Percentiles rank a stretch among this genome's conserved stretches.
Conservation (phyloP, 2,113 vertebrate genomes). For the Cricetomys ansorgei region DNA sequence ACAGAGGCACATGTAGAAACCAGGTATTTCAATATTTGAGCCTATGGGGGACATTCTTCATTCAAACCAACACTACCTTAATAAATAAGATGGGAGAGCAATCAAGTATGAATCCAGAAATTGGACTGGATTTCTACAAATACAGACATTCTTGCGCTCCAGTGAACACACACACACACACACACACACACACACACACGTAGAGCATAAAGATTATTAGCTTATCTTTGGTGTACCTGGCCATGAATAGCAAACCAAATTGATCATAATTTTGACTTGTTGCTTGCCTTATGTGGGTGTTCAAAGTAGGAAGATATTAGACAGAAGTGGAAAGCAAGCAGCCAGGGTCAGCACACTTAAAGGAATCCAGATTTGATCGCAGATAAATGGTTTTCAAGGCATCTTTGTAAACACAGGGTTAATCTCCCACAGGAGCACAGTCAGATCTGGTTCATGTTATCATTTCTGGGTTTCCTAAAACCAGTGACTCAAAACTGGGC, state of each 20-base stretch:
- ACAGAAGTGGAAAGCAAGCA: background rate
- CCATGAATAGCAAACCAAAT: background rate
- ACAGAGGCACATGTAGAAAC: background rate
- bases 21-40: background rate
- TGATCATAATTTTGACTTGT: background rate
- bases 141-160: background rate
- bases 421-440: background rate
- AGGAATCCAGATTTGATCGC: background rate
- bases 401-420: constrained; percentile 48
- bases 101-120: background rate
- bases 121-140: background rate
- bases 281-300: background rate
- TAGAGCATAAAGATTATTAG: background rate
- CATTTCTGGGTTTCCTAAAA: constrained; percentile 64
- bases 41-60: background rate
- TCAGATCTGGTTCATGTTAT: constrained; percentile 45
- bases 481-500: constrained; percentile 63
- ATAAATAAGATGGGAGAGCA: background rate
- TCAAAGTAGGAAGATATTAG: background rate
- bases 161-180: background rate
- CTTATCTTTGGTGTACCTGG: background rate
- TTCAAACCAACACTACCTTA: background rate
- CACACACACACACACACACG: background rate
- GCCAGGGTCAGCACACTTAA: background rate
- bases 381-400: background rate